These are phyloP conservation scores for Drosophila bunnanda DNA, from an alignment of 2,888 invertebrate species.

Conservation along the genomic window DNA sequence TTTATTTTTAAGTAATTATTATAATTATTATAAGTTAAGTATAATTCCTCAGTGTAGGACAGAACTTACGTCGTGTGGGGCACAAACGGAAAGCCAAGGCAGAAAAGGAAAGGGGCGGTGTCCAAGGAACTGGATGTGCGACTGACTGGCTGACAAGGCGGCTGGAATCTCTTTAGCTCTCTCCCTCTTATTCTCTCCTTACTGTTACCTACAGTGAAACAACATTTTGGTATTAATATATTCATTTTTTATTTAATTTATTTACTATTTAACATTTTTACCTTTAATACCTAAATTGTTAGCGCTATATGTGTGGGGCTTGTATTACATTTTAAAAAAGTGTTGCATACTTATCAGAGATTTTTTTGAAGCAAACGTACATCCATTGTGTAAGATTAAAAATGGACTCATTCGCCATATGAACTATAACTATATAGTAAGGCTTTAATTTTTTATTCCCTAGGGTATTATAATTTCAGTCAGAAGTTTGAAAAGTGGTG, in stretches of 20 bases:
- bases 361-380: background rate
- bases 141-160: slow-evolving; percentile 47
- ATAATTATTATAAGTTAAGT: background rate
- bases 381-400: background rate
- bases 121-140: slow-evolving; percentile 34
- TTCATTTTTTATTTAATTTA: background rate
- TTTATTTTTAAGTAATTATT: background rate
- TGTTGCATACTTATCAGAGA: slow-evolving; percentile 4
- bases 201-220: slow-evolving; percentile 54
- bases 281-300: no score
- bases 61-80: slow-evolving; percentile 59
- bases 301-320: no score
- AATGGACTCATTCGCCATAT: no score
- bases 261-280: no score
- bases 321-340: background rate
- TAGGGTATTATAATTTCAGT: no score
- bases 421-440: no score
- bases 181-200: slow-evolving; percentile 20
- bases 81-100: slow-evolving; percentile 32
- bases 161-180: slow-evolving; percentile 22
- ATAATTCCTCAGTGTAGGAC: background rate
- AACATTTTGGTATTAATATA: no score
- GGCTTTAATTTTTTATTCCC: no score
- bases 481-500: no score
- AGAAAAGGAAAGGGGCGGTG: slow-evolving; percentile 1